Base-by-base conservation (phyloP, 2,888 invertebrate species). In the Pyrrhia umbra region DNA sequence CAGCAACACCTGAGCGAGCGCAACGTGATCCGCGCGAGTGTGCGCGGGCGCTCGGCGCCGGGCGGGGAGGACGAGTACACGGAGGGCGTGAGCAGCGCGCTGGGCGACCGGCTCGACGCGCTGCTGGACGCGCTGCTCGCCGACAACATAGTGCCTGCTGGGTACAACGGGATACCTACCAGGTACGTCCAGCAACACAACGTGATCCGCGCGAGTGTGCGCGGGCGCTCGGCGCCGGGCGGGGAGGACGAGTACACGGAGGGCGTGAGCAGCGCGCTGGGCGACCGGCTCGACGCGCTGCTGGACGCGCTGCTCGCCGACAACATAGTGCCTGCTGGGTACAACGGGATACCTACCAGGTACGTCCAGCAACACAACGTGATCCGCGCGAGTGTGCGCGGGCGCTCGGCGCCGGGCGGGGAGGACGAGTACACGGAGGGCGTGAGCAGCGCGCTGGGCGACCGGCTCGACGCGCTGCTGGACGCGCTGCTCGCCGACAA, bases 101-200 rank as follows among this genome's bases (percentile, higher is more conserved):
- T 98, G 71, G 96, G 96, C 56, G 96, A 95, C 75, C 95, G 97
- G 69, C 95, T n/a, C n/a, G n/a, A n/a, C n/a, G n/a, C n/a, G n/a
- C n/a, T n/a, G n/a, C n/a, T n/a, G n/a, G n/a, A n/a, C n/a, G n/a
- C n/a, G n/a, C n/a, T n/a, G n/a, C n/a, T n/a, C n/a, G n/a, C n/a
- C n/a, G n/a, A n/a, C n/a, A n/a, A n/a, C n/a, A n/a, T n/a, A n/a
- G n/a, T n/a, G n/a, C n/a, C n/a, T n/a, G n/a, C n/a, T n/a, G n/a
- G n/a, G n/a, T n/a, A n/a, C n/a, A n/a, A n/a, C n/a, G n/a, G n/a
- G n/a, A n/a, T n/a, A n/a, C n/a, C n/a, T n/a, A n/a, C n/a, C n/a
- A n/a, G n/a, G n/a, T n/a, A n/a, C n/a, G n/a, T n/a, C 5, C 87
- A 97, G 96, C 95, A 95, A 80, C 97, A 97, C 81, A 97, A 97